These are phyloP conservation scores for Gobionotothen gibberifrons DNA, from an alignment of 2,797 vertebrate genomes.

Conservation along the genomic window DNA sequence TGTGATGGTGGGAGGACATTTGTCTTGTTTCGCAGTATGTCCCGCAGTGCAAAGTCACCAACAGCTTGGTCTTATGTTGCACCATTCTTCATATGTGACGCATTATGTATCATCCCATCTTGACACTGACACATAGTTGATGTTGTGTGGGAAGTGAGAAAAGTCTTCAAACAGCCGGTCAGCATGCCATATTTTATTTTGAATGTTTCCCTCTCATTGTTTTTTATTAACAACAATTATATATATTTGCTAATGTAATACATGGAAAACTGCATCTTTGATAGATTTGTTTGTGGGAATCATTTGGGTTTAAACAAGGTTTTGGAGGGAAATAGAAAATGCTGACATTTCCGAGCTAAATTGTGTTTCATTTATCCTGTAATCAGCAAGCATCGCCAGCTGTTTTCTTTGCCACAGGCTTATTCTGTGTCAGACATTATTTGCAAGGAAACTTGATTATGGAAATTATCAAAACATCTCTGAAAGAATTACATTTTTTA, in stretches of 20 bases:
- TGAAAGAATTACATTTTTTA: conserved; percentile 42
- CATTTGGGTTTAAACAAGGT: conserved; percentile 19
- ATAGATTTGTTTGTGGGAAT: conserved; percentile 17
- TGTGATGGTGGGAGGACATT: conserved; percentile 2
- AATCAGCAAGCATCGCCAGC: conserved; percentile 44
- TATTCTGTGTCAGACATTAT: conserved; percentile 35
- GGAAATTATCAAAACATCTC: conserved; percentile 43
- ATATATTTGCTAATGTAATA: conserved; percentile 38
- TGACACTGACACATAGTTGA: conserved; percentile 30
- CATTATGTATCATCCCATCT: conserved; percentile 43
- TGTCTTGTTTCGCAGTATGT: conserved; percentile 31
- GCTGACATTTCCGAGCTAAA: conserved; percentile 41
- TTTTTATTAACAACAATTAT: conserved; percentile 37
- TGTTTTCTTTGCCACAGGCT: conserved; percentile 45
- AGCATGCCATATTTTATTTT: conserved; percentile 56
- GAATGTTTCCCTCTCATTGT: conserved; percentile 29
- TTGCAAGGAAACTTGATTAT: conserved; percentile 50
- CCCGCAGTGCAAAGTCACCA: conserved; percentile 35
- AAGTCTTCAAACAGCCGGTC: conserved; percentile 55
- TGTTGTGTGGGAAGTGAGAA: conserved; percentile 14
- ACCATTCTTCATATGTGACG: conserved; percentile 46
- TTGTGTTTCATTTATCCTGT: conserved; percentile 51
- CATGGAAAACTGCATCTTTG: conserved; percentile 25
- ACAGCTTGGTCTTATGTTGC: conserved; percentile 36
- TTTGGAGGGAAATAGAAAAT: conserved; percentile 34